Base-by-base conservation (phyloP, 2,113 vertebrate genomes). In the Trematocara unimaculatum region DNA sequence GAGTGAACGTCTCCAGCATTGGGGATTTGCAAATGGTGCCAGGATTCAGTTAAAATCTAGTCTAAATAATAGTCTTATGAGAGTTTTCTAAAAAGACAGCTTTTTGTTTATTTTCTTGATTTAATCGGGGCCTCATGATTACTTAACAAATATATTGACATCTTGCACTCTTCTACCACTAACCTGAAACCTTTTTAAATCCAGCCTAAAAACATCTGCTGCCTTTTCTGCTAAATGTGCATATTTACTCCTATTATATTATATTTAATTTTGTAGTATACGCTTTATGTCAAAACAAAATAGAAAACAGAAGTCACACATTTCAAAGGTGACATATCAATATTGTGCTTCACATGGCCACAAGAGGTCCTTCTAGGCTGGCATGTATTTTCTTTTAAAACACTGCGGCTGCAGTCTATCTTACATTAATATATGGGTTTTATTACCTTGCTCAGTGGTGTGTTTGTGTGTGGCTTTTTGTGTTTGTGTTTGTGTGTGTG, bases 271-370 rank as follows among this genome's bases (percentile, higher is more conserved):
- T 14, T 54, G 53, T 54, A 4, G 53, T 23, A 54, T 55, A 4
- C 1, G 0, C 3, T 23, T 6, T 23, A 55, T 55, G 13, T 55
- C 0, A 0, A 23, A 55, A 55, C 53, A 55, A 55, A 55, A 0
- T 13, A 55, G 11, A 55, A 55, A 55, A 55, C 0, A 23, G 53
- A 55, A 55, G 20, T 55, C 11, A 55, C 3, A 55, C 53, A 55
- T 55, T 23, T 55, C 20, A 55, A 55, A 56, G 54, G 54, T 56
- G 4, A 58, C 55, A 58, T 58, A 14, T 58, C 23, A 58, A 14
- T 58, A 8, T 8, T 58, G 55, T 0, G 0, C 55, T 58, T 58
- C 23, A 58, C 55, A 29, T 58, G 55, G 55, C 13, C 55, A 58
- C 55, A 58, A 58, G 4, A 58, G 55, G 55, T 0, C 23, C 55